Evolutionary conservation across 2,797 vertebrate genomes (phyloP).

Genomic region (Melopsittacus undulatus): DNA sequence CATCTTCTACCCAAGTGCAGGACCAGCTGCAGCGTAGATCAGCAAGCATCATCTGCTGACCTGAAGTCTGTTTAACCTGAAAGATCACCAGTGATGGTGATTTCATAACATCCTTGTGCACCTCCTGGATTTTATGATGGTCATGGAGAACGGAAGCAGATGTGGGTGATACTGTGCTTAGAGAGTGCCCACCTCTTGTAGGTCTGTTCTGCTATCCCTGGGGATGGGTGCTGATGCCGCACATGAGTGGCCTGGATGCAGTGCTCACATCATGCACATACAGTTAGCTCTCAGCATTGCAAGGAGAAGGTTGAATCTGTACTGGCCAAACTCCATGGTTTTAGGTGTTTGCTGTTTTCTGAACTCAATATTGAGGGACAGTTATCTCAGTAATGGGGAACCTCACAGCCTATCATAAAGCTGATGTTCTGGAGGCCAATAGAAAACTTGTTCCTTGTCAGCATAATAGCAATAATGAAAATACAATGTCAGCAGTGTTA

Average conservation of each 20-base stretch:
- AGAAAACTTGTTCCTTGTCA: neutral
- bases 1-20: neutral
- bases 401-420: neutral
- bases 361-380: neutral
- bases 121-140: neutral
- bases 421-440: neutral
- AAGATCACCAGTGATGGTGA: neutral
- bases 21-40: neutral
- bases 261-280: neutral
- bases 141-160: neutral
- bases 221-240: neutral
- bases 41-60: neutral
- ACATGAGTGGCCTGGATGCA: accelerated
- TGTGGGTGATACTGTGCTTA: accelerated
- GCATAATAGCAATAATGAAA: neutral
- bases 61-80: neutral
- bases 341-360: neutral
- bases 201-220: neutral
- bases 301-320: neutral
- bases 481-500: neutral
- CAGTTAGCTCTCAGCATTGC: neutral
- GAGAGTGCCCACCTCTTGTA: neutral
- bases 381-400: neutral
- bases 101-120: neutral
- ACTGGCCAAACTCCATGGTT: neutral